phyloP scores from a whole-genome alignment of 1,140 invertebrate genomes.

The Scaptomyza montana region DNA sequence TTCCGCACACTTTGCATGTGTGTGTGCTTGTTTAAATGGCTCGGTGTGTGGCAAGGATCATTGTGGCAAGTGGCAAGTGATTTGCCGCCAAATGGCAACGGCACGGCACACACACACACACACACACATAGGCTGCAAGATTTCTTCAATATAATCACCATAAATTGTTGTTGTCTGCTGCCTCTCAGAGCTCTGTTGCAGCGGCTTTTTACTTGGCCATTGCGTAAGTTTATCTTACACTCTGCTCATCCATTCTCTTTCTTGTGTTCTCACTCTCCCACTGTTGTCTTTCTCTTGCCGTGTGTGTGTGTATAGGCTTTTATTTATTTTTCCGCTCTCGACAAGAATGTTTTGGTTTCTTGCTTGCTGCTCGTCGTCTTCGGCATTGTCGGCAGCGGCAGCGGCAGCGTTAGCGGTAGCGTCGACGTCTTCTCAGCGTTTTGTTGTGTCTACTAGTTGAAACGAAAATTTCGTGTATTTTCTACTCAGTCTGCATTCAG shows the following conservation, averaged over 20 bases:
- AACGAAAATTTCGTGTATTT: slow-evolving; percentile 73
- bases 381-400: slow-evolving; percentile 17
- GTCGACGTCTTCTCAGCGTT: slow-evolving; percentile 40
- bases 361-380: slow-evolving; percentile 28
- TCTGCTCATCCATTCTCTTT: slow-evolving; percentile 7
- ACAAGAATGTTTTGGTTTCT: slow-evolving; percentile 55
- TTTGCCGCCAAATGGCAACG: slow-evolving; percentile 47
- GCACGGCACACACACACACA: background rate
- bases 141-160: slow-evolving; percentile 27
- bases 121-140: slow-evolving; percentile 9
- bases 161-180: slow-evolving; percentile 43
- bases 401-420: background rate
- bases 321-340: slow-evolving; percentile 41
- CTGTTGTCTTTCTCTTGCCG: slow-evolving; percentile 2
- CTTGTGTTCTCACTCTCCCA: slow-evolving; percentile 8
- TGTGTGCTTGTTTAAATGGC: slow-evolving; percentile 27
- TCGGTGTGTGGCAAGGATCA: slow-evolving; percentile 49
- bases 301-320: slow-evolving; percentile 19
- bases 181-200: slow-evolving; percentile 17
- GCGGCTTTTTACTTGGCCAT: slow-evolving; percentile 44
- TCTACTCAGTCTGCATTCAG: slow-evolving; percentile 77
- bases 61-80: slow-evolving; percentile 36
- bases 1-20: slow-evolving; percentile 10
- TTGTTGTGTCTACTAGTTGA: slow-evolving; percentile 62
- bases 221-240: slow-evolving; percentile 75